Base-by-base conservation (phyloP, 2,888 invertebrate genomes). In the Hoplodrina ambigua region DNA sequence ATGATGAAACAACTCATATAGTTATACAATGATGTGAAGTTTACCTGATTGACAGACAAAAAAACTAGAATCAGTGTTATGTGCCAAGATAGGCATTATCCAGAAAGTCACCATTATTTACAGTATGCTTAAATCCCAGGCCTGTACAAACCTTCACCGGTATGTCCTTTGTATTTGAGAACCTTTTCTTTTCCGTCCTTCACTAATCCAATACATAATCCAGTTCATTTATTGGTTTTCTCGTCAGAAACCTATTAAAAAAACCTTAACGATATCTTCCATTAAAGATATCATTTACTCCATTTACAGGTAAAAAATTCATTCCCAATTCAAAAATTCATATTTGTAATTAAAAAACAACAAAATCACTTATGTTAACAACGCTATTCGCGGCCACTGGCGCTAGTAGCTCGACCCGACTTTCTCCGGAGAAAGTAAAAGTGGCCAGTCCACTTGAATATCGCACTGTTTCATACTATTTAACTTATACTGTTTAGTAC, bases 341-440 rank as follows among this genome's bases (percentile, higher is more conserved):
- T 60, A 56, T n/a, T 37, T 60, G 25, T 25, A 57, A 60, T 25
- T 37, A 20, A 57, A 54, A 64, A 30, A 41, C 55, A 49, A 62
- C 56, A 57, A 33, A 66, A 64, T 58, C 56, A 60, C 15, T 37
- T 57, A 61, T 70, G 55, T 79, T 66, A 62, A 68, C 63, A 68
- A 64, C 25, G 49, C 53, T 54, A 63, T 64, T 58, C 25, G 55
- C 49, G 53, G 57, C 33, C 52, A 15, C 66, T 63, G 75, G 73
- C 76, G 77, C 75, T 67, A 58, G 65, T 67, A 67, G 41, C 69
- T 64, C 72, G 64, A 56, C 62, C 57, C 57, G 58, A 78, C 84
- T 84, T 82, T 84, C 84, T 75, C 82, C 57, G 15, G 74, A 70
- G 75, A 84, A 84, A 84, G 84, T 84, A 84, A 84, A 81, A 84